phyloP scores from a whole-genome alignment of 2,113 vertebrate genomes.

The Scophthalmus maximus region DNA sequence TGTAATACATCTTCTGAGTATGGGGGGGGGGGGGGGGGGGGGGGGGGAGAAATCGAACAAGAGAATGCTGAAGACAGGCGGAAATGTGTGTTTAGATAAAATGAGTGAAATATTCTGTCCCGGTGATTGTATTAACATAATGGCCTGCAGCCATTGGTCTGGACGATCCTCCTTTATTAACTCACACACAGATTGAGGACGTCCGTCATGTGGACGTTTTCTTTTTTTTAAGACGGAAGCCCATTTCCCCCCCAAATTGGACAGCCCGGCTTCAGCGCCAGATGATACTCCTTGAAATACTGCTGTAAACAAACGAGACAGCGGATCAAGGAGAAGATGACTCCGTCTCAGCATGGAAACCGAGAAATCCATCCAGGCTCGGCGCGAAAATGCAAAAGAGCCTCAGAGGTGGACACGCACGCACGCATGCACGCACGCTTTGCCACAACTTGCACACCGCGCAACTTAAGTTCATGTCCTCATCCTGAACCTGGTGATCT shows the following conservation, averaged over 20 bases:
- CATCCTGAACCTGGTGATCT: conserved; percentile 36
- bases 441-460: background rate
- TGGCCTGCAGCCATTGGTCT: conserved; percentile 62
- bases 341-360: conserved; percentile 67
- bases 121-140: conserved; percentile 73
- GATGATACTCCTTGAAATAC: conserved; percentile 57
- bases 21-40: background rate
- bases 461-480: conserved; percentile 19
- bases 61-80: conserved; percentile 37
- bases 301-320: conserved; percentile 53
- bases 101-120: conserved; percentile 58
- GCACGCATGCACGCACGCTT: background rate
- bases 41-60: conserved; percentile 1
- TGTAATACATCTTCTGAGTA: conserved; percentile 44
- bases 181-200: conserved; percentile 31
- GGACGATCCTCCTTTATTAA: conserved; percentile 51
- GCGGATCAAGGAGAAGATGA: conserved; percentile 38
- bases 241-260: conserved; percentile 66
- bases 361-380: conserved; percentile 46
- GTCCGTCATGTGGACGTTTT: conserved; percentile 51
- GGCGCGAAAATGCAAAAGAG: conserved; percentile 9
- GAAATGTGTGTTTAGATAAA: conserved; percentile 58
- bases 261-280: conserved; percentile 39
- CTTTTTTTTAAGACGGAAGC: conserved; percentile 49
- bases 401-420: conserved; percentile 2